Base-by-base conservation (phyloP, 2,797 vertebrate genomes). In the Eremophila alpestris region DNA sequence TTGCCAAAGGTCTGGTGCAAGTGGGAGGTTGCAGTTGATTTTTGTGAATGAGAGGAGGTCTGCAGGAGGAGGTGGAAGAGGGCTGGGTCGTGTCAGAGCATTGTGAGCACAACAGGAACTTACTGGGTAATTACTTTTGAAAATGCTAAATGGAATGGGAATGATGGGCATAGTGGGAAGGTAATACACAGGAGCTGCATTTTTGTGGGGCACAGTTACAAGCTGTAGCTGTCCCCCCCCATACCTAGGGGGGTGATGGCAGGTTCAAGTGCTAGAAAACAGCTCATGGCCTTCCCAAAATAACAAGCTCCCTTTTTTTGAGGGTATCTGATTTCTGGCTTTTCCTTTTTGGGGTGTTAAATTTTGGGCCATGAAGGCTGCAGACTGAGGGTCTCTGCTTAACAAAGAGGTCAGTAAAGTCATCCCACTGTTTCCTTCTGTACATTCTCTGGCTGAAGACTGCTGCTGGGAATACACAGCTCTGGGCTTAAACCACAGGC, bases 41-140 rank as follows among this genome's bases (percentile, higher is more conserved):
- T 95, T 71, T 91, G 54, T 92, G 89, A 89, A 93, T 90, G 83
- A 91, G 43, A 56, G n/a, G 41, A 87, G 41, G 43, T 32, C 64
- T 80, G 60, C 34, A 70, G 68, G 29, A 90, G 45, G 59, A 64
- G 58, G 75, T 69, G 26, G 36, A 71, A 91, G n/a, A 70, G 62
- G n/a, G 34, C 43, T 91, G 54, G 49, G 78, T 51, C 1, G 0
- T 54, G 48, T 82, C 59, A 89, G 59, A 86, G 40, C 40, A 75
- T 38, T 5, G 0, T 16, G 7, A 73, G 58, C 22, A 12, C 38
- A 69, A 29, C 24, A 70, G 43, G 63, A 96, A 69, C 23, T 82
- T 82, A 51, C 26, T 36, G 34, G 46, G 36, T 75, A 73, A 63
- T 52, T 82, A 48, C 40, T 86, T 90, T 94, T 89, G 69, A 83